phyloP scores from a whole-genome alignment of 2,888 invertebrate genomes.

The Endotricha flammealis region DNA sequence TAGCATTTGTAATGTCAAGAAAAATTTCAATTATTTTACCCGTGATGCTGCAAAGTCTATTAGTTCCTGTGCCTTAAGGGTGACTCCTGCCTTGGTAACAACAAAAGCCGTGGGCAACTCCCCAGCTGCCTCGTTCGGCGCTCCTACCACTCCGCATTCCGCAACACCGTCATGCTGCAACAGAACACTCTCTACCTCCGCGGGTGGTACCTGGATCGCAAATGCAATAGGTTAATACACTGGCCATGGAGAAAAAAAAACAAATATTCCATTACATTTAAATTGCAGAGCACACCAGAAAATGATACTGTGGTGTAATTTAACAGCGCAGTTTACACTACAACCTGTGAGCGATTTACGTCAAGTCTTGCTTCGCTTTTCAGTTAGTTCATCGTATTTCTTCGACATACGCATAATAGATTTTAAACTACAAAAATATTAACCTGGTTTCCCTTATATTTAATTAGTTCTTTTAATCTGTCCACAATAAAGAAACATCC shows the following conservation, averaged over 20 bases:
- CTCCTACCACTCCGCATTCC: constrained; percentile 89
- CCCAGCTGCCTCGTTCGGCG: constrained; percentile 84
- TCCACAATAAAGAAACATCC: constrained; percentile 57
- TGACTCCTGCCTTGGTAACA: constrained; percentile 75
- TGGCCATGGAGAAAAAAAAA: no score
- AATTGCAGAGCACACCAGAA: no score
- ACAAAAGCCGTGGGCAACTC: constrained; percentile 88
- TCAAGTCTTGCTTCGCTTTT: no score
- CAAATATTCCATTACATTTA: no score
- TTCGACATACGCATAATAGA: no score
- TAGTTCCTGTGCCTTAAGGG: constrained; percentile 75
- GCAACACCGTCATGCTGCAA: constrained; percentile 82
- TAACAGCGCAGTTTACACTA: no score
- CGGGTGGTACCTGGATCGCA: constrained; percentile 87
- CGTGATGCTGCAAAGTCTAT: constrained; percentile 73
- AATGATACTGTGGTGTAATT: no score
- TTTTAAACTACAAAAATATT: no score
- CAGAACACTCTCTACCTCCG: constrained; percentile 87
- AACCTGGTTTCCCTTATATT: constrained; percentile 74
- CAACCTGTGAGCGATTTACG: no score
- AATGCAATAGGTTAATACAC: no score
- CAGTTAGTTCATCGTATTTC: no score
- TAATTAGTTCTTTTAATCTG: constrained; percentile 55
- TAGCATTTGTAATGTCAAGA: not conserved
- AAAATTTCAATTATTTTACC: constrained; percentile 50